A percentile compares a stretch with the other conserved stretches of the same genome.
phyloP scores from a whole-genome alignment of 2,888 invertebrate species.

The Hanleya hanleyi region DNA sequence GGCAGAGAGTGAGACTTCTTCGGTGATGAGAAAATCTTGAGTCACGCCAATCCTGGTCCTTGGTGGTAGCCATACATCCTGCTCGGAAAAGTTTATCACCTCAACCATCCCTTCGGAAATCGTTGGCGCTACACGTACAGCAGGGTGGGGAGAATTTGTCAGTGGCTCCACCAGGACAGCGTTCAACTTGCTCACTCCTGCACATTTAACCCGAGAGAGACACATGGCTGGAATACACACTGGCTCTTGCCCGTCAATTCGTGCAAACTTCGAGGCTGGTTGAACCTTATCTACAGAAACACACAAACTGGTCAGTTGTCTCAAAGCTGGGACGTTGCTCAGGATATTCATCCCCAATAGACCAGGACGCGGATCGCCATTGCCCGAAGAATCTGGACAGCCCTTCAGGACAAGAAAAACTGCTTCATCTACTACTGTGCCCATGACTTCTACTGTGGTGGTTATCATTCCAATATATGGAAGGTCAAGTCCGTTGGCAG shows the following conservation, averaged over 20 bases:
- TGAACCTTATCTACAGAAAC: background rate
- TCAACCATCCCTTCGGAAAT: background rate
- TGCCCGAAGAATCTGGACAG: background rate
- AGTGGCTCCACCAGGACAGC: background rate
- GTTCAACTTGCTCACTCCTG: background rate
- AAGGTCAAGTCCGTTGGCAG: background rate
- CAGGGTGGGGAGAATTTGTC: background rate
- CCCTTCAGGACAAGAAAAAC: no score
- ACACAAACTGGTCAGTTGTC: background rate
- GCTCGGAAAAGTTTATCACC: background rate
- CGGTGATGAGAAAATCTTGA: background rate
- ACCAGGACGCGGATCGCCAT: background rate
- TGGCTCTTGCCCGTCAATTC: background rate
- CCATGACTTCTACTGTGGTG: background rate
- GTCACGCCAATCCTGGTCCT: background rate
- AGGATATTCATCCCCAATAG: background rate
- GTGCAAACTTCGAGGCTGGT: background rate
- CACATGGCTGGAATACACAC: background rate
- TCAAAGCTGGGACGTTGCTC: background rate
- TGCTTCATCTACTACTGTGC: background rate
- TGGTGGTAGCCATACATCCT: background rate
- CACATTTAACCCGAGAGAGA: no score
- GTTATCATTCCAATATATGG: background rate
- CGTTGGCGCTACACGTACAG: background rate
- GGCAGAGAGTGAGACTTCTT: background rate